phyloP scores from a whole-genome alignment of 2,888 invertebrate species.

The Agrotis segetum region DNA sequence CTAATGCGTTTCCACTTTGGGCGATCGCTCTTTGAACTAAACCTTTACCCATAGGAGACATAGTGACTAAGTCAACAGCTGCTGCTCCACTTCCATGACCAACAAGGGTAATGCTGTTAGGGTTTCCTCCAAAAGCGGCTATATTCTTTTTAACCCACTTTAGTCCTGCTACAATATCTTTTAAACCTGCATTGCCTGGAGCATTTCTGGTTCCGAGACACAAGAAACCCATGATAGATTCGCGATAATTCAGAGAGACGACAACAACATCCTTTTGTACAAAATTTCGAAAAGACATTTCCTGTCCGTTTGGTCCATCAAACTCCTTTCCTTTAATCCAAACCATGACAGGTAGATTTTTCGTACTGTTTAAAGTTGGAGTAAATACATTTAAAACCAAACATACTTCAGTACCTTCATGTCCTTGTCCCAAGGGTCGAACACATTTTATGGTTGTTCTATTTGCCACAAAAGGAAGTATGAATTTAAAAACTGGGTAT shows the following conservation, averaged over 20 bases:
- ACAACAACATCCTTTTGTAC: conserved; percentile 92
- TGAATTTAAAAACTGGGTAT: no score
- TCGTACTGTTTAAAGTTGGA: conserved; percentile 66
- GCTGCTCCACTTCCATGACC: conserved; percentile 96
- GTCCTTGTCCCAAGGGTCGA: conserved; percentile 77
- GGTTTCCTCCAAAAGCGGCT: conserved; percentile 94
- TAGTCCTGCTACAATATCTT: conserved; percentile 96
- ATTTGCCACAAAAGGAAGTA: conserved; percentile 74
- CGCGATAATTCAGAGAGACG: conserved; percentile 93
- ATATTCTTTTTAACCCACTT: conserved; percentile 94
- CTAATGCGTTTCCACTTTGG: conserved; percentile 84
- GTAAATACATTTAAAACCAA: conserved; percentile 81
- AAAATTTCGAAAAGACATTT: conserved; percentile 91
- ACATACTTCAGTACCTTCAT: conserved; percentile 86
- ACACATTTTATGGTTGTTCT: conserved; percentile 81
- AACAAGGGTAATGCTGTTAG: conserved; percentile 94
- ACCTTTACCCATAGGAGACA: conserved; percentile 79
- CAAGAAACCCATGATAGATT: conserved; percentile 94
- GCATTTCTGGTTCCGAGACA: conserved; percentile 91
- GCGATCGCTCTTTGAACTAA: conserved; percentile 82
- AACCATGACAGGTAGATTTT: conserved; percentile 81
- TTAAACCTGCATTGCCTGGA: conserved; percentile 96
- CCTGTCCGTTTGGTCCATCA: conserved; percentile 72
- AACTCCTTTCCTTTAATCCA: conserved; percentile 87
- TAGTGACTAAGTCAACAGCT: conserved; percentile 83